Conservation (phyloP, 2,888 invertebrate species). For the Microctonus hyperodae region DNA sequence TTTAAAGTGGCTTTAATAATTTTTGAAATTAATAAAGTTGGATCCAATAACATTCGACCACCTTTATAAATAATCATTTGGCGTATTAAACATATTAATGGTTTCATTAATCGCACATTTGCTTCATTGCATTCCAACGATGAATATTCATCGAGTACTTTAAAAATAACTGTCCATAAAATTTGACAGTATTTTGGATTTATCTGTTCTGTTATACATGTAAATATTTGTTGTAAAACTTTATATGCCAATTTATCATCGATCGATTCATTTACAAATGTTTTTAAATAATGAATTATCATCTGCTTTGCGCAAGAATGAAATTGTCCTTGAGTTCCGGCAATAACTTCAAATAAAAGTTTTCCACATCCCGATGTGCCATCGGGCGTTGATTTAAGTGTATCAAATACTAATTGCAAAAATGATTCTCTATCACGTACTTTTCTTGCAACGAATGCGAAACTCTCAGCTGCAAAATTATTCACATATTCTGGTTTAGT, state of each 20-base stretch:
- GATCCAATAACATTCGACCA: constrained; percentile 71
- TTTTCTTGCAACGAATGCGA: constrained; percentile 92
- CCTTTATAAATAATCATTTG: constrained; percentile 71
- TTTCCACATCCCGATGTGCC: constrained; percentile 83
- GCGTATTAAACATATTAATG: constrained; percentile 62
- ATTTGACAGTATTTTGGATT: constrained; percentile 70
- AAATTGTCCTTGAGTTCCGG: constrained; percentile 83
- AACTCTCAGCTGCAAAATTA: constrained; percentile 95
- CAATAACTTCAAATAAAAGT: constrained; percentile 86
- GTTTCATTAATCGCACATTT: constrained; percentile 61
- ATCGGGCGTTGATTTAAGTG: constrained; percentile 72
- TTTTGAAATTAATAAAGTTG: constrained; percentile 68
- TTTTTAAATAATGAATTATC: constrained; percentile 72
- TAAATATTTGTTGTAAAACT: constrained; percentile 72
- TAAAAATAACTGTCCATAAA: constrained; percentile 71
- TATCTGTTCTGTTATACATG: constrained; percentile 71
- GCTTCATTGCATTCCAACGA: constrained; percentile 54
- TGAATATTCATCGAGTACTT: constrained; percentile 56
- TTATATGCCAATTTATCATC: constrained; percentile 68
- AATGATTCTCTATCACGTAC: constrained; percentile 81
- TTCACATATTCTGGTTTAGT: constrained; percentile 84
- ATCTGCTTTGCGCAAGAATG: constrained; percentile 83
- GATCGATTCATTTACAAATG: constrained; percentile 64
- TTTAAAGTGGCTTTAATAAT: constrained; percentile 43
- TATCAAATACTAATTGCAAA: constrained; percentile 73